Evolutionary conservation across 1,140 invertebrate species (phyloP).

Genomic region (Medauroidea extradentata): DNA sequence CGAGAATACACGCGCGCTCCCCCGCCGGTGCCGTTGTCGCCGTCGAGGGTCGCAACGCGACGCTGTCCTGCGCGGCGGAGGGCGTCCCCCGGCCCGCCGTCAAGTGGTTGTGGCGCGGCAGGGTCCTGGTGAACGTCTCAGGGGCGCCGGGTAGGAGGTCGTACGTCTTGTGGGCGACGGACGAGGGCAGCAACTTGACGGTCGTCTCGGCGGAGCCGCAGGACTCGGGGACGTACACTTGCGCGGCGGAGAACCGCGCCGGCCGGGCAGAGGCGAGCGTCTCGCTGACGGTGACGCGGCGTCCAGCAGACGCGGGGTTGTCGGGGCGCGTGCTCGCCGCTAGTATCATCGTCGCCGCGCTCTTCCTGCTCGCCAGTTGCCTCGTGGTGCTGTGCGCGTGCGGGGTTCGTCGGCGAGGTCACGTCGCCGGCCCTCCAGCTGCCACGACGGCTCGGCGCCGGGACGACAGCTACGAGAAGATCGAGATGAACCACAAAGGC

Average conservation of each 20-base stretch:
- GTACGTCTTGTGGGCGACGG: constrained; percentile 46
- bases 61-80: constrained; percentile 63
- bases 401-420: constrained; percentile 42
- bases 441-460: constrained; percentile 37
- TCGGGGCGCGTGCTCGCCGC: constrained; percentile 51
- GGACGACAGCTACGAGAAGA: constrained; percentile 66
- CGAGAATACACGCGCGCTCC: constrained; percentile 54
- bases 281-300: constrained; percentile 58
- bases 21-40: constrained; percentile 50
- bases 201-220: constrained; percentile 62
- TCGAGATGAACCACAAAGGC: constrained; percentile 59
- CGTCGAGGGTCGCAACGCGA: constrained; percentile 66
- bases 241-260: constrained; percentile 71
- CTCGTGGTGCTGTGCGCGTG: constrained; percentile 57
- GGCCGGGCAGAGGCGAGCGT: constrained; percentile 66
- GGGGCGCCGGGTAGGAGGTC: constrained; percentile 45
- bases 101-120: constrained; percentile 43
- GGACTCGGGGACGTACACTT: constrained; percentile 69
- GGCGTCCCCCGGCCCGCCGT: constrained; percentile 64
- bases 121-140: constrained; percentile 48
- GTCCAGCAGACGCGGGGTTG: constrained; percentile 42
- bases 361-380: constrained; percentile 53
- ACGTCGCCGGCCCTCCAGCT: constrained; percentile 14
- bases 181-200: constrained; percentile 60
- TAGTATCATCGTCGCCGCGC: constrained; percentile 52